Evolutionary conservation across 2,113 vertebrate species (phyloP).

Genomic region (Chloropsis cyanopogon): DNA sequence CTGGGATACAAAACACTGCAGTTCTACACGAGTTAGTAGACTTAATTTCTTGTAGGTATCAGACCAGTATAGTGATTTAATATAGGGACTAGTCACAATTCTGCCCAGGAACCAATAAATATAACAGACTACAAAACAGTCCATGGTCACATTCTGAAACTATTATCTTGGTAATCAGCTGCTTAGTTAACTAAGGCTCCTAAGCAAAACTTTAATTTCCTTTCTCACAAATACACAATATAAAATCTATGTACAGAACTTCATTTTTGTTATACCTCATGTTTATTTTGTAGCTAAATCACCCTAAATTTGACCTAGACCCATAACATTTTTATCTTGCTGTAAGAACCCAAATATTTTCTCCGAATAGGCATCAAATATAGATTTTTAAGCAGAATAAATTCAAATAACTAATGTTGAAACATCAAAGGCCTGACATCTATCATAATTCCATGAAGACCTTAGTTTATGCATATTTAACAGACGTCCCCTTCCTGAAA

Average conservation of each 20-base stretch:
- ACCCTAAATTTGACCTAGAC: neutral
- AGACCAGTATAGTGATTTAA: neutral
- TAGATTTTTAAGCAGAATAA: neutral
- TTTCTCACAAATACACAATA: neutral
- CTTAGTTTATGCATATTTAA: neutral
- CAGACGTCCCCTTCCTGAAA: neutral
- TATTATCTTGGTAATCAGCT: neutral
- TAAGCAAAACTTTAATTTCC: neutral
- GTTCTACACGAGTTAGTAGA: fast-evolving
- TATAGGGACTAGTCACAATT: neutral
- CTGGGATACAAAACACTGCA: neutral
- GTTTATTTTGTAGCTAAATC: neutral
- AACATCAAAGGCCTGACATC: neutral
- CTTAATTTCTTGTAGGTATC: neutral
- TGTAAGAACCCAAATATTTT: neutral
- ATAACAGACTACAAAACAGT: neutral
- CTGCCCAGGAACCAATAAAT: neutral
- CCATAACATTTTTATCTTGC: neutral
- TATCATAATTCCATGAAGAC: neutral
- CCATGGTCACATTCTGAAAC: neutral
- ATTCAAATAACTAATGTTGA: neutral
- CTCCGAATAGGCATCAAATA: neutral
- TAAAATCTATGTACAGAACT: neutral
- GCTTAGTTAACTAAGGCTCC: neutral
- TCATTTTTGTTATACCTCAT: neutral